These are phyloP conservation scores for Clarias batrachus DNA, from an alignment of 2,113 vertebrate genomes.

Conservation along the genomic window DNA sequence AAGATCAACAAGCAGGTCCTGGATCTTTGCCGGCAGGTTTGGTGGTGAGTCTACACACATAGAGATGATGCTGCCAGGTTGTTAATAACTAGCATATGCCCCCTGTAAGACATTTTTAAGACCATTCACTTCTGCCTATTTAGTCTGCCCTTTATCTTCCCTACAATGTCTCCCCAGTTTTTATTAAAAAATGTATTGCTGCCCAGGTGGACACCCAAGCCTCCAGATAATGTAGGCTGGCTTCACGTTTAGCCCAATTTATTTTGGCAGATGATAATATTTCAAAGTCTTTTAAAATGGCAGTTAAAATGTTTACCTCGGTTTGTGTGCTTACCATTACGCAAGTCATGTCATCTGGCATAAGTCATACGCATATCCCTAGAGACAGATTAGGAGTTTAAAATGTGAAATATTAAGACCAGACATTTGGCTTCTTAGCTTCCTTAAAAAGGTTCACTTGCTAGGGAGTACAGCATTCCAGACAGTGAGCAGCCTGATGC, in stretches of 20 bases:
- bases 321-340: background rate
- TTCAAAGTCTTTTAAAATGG: background rate
- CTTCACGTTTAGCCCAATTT: background rate
- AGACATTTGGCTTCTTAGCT: background rate
- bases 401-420: background rate
- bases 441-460: too few species aligned
- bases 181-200: too few species aligned
- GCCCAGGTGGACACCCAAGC: too few species aligned
- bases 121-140: background rate
- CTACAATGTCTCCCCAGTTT: too few species aligned
- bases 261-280: background rate
- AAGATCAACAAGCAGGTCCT: background rate
- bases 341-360: too few species aligned
- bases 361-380: conserved; percentile 9
- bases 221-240: background rate
- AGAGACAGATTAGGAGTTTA: background rate
- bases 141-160: background rate
- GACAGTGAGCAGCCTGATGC: too few species aligned
- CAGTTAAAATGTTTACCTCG: background rate
- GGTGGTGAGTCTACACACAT: background rate
- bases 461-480: too few species aligned
- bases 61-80: conserved; percentile 18
- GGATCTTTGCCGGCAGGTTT: too few species aligned
- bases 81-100: background rate
- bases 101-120: too few species aligned